These are phyloP conservation scores for Drosophila kanapiae DNA, from an alignment of 1,140 invertebrate species.

Conservation along the genomic window DNA sequence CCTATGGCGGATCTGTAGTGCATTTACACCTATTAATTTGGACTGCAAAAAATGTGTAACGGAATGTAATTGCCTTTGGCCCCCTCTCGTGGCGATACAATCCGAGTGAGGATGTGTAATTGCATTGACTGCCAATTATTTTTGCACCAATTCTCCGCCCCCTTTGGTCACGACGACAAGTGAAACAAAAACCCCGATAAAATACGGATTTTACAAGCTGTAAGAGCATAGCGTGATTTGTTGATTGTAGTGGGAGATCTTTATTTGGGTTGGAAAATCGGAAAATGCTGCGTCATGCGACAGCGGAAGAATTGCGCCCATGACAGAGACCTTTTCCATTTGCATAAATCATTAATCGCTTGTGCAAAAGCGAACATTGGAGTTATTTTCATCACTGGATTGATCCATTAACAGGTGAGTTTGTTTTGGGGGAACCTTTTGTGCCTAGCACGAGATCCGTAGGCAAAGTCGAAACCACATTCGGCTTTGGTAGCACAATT, in stretches of 20 bases:
- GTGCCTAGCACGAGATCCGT: slow-evolving; percentile 38
- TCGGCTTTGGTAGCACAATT: slow-evolving; percentile 20
- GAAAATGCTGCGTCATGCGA: slow-evolving; percentile 27
- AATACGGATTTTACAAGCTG: slow-evolving; percentile 1
- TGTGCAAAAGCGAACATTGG: background rate
- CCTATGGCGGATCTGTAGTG: slow-evolving; percentile 24
- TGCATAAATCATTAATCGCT: slow-evolving; percentile 33
- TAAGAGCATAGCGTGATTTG: slow-evolving; percentile 39
- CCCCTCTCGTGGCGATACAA: slow-evolving; percentile 9
- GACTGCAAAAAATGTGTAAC: slow-evolving; percentile 50
- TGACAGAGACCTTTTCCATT: slow-evolving; percentile 26
- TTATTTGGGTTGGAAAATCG: background rate
- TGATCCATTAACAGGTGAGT: slow-evolving; percentile 32
- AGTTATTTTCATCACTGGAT: slow-evolving; percentile 17
- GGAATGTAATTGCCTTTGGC: slow-evolving; percentile 40
- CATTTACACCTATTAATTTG: slow-evolving; percentile 31
- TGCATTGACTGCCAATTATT: slow-evolving; percentile 52
- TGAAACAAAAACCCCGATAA: slow-evolving; percentile 29
- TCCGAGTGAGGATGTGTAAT: slow-evolving; percentile 36
- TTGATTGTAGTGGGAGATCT: background rate
- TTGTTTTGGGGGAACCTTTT: slow-evolving; percentile 10
- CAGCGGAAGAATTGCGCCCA: slow-evolving; percentile 21
- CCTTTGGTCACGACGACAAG: slow-evolving; percentile 7
- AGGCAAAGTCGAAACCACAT: slow-evolving; percentile 12
- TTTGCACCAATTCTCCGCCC: slow-evolving; percentile 40